phyloP scores from a whole-genome alignment of 1,140 invertebrate genomes.

The Drosophila pruinosa region DNA sequence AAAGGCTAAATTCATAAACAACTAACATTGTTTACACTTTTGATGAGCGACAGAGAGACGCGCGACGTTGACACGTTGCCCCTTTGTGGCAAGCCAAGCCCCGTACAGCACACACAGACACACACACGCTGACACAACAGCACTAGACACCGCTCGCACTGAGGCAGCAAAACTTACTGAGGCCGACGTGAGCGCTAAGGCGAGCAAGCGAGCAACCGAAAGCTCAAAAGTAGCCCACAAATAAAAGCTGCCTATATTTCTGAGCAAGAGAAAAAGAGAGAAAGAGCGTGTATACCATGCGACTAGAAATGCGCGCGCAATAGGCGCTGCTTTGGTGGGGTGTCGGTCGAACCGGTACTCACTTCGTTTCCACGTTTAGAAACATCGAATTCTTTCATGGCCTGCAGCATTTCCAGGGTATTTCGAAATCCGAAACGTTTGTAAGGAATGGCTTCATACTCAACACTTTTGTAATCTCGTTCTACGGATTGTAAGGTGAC shows the following conservation, averaged over 20 bases:
- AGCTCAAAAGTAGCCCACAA: conserved; percentile 24
- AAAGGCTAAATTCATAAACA: conserved; percentile 40
- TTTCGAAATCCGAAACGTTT: conserved; percentile 43
- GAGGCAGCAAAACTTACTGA: conserved; percentile 54
- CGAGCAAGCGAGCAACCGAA: conserved; percentile 20
- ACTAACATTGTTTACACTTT: conserved; percentile 73
- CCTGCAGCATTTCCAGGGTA: conserved; percentile 43
- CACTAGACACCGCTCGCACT: conserved; percentile 46
- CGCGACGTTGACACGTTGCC: conserved; percentile 72
- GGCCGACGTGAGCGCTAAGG: conserved; percentile 9
- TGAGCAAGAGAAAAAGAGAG: conserved; percentile 7
- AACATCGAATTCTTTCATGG: conserved; percentile 57
- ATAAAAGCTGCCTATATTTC: conserved; percentile 37
- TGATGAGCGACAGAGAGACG: conserved; percentile 35
- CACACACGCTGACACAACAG: conserved; percentile 1
- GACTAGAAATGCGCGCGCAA: conserved; percentile 13
- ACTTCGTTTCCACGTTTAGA: conserved; percentile 37
- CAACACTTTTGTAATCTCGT: conserved; percentile 52
- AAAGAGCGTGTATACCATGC: too few relatives aligned
- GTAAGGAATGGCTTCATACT: conserved; percentile 51
- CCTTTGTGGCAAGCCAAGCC: conserved; percentile 58
- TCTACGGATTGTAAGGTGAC: conserved; percentile 43
- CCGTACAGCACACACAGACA: conserved; percentile 17
- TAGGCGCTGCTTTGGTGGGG: neutral
- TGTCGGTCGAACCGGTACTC: conserved; percentile 31